These are phyloP conservation scores for Catocala sponsa DNA, from an alignment of 2,888 invertebrate species.

Conservation along the genomic window DNA sequence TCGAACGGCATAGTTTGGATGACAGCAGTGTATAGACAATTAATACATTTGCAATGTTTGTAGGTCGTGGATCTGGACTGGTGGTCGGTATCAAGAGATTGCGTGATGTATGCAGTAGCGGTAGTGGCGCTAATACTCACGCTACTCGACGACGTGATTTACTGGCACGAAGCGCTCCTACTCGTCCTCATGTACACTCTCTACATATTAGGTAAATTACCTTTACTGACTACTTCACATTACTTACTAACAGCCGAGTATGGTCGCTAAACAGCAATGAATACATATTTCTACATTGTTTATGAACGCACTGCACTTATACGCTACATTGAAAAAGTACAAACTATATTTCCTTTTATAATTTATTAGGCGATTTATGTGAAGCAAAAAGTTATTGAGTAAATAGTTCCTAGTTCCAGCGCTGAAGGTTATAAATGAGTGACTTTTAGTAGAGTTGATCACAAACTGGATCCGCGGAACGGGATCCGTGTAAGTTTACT, in stretches of 20 bases:
- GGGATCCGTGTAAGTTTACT: too few species aligned
- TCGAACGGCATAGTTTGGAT: too few species aligned
- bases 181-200: slow-evolving; percentile 91
- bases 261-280: background rate
- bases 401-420: too few species aligned
- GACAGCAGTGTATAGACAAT: too few species aligned
- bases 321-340: background rate
- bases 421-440: too few species aligned
- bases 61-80: slow-evolving; percentile 91
- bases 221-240: slow-evolving; percentile 4
- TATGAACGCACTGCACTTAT: background rate
- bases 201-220: slow-evolving; percentile 90
- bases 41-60: background rate
- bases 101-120: slow-evolving; percentile 91
- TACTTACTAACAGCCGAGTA: background rate
- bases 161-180: slow-evolving; percentile 92
- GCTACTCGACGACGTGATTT: slow-evolving; percentile 91
- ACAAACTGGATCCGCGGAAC: too few species aligned
- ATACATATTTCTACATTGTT: slow-evolving; percentile 1
- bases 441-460: too few species aligned
- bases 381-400: too few species aligned
- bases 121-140: slow-evolving; percentile 91
- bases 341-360: background rate
- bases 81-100: slow-evolving; percentile 94
- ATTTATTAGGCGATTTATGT: background rate